These are phyloP conservation scores for Montipora capitata DNA, from an alignment of 92 coral and sea anemone genomes.

Conservation along the genomic window DNA sequence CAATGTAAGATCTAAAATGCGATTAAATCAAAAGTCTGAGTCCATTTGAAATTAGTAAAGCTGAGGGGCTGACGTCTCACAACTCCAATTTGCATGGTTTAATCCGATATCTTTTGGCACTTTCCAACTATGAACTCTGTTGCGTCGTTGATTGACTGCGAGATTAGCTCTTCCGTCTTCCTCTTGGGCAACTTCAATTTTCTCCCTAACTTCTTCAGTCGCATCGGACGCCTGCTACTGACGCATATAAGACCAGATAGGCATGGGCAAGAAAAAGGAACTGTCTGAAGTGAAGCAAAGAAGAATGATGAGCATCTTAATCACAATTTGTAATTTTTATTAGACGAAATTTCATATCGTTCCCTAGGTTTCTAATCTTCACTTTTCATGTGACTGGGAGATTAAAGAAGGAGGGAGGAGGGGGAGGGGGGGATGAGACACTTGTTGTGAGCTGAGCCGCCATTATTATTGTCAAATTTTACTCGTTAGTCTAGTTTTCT, in stretches of 20 bases:
- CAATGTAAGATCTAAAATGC: no score
- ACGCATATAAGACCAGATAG: slow-evolving; percentile 28
- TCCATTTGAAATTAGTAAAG: no score
- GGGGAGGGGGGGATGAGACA: no score
- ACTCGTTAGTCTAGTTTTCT: no score
- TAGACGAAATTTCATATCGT: no score
- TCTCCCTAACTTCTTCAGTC: slow-evolving; percentile 57
- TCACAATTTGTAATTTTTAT: neutral
- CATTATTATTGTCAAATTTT: no score
- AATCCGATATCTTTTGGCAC: slow-evolving; percentile 34
- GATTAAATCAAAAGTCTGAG: no score
- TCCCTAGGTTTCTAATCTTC: no score
- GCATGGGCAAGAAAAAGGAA: slow-evolving; percentile 52
- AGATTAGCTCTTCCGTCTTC: slow-evolving; percentile 21
- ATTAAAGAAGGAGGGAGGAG: no score
- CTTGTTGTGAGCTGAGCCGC: no score
- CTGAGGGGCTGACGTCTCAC: neutral
- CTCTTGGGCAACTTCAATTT: slow-evolving; percentile 65
- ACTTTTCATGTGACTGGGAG: no score
- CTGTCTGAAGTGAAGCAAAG: slow-evolving; percentile 27
- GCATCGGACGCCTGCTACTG: slow-evolving; percentile 57
- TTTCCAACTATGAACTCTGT: slow-evolving; percentile 46
- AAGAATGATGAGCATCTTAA: neutral
- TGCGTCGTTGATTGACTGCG: slow-evolving; percentile 10
- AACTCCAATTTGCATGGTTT: neutral